phyloP scores from a whole-genome alignment of 2,888 invertebrate genomes.

The Agonopterix arenella region DNA sequence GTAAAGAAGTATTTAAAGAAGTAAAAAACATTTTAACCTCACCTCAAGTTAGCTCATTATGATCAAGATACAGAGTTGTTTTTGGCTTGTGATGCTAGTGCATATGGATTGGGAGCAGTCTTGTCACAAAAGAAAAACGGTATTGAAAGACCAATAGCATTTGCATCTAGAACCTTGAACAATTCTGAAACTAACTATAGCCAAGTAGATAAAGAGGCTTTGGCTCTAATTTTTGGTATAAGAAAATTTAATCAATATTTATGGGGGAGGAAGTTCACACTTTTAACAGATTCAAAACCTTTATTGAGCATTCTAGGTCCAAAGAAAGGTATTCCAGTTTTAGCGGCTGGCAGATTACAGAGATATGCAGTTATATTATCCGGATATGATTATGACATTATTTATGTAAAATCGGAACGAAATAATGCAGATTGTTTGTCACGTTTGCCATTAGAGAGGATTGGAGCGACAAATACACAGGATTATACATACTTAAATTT shows the following conservation, averaged over 20 bases:
- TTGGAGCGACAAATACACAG: neutral
- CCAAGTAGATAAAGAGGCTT: neutral
- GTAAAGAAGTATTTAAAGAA: neutral
- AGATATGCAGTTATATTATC: slow-evolving; percentile 6
- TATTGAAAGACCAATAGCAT: slow-evolving; percentile 4
- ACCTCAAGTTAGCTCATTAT: neutral
- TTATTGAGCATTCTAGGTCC: slow-evolving; percentile 3
- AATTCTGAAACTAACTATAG: neutral
- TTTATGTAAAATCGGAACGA: slow-evolving; percentile 4
- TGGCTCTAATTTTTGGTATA: slow-evolving; percentile 7
- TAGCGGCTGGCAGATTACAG: slow-evolving; percentile 7
- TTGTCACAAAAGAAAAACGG: neutral
- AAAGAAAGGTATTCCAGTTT: slow-evolving; percentile 3
- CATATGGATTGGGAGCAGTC: neutral
- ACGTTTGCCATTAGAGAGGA: neutral
- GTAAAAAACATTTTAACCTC: neutral
- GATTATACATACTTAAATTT: neutral
- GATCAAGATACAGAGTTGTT: neutral
- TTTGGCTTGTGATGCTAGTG: neutral
- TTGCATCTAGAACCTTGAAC: slow-evolving; percentile 4
- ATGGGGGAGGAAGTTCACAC: slow-evolving; percentile 5
- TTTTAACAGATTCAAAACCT: slow-evolving; percentile 7
- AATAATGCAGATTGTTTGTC: slow-evolving; percentile 1
- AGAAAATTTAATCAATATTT: slow-evolving; percentile 7
- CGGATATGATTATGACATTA: slow-evolving; percentile 6